phyloP scores from a whole-genome alignment of 2,113 vertebrate species.

The Dryoscopus gambensis region DNA sequence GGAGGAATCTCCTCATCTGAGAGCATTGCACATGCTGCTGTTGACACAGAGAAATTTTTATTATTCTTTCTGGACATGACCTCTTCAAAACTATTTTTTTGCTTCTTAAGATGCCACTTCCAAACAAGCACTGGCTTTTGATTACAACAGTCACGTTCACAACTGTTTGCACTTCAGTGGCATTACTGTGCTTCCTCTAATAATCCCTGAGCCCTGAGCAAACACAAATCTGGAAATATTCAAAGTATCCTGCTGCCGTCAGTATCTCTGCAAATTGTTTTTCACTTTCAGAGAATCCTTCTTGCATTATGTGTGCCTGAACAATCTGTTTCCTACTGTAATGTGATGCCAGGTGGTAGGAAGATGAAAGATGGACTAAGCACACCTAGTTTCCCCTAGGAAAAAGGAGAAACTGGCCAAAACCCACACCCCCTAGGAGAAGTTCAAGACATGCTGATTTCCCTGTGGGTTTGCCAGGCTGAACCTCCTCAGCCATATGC shows the following conservation, averaged over 20 bases:
- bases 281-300: not conserved
- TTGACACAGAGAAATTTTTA: not conserved
- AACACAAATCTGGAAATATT: not conserved
- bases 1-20: not conserved
- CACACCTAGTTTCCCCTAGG: not conserved
- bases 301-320: not conserved
- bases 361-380: not conserved
- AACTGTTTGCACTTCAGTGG: not conserved
- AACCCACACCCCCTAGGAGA: not conserved
- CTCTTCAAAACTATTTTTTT: conserved; percentile 3
- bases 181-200: not conserved
- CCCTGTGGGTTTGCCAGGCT: not conserved
- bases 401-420: not conserved
- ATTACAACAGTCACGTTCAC: not conserved
- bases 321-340: not conserved
- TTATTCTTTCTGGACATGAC: conserved; percentile 3
- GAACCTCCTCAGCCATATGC: not conserved
- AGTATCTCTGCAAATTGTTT: not conserved
- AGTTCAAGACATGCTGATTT: not conserved
- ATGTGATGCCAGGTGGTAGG: not conserved
- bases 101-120: not conserved
- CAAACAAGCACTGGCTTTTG: not conserved
- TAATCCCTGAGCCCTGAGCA: not conserved
- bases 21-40: not conserved
- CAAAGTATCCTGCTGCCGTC: not conserved